Percentiles rank a stretch among this genome's conserved stretches.
These are phyloP conservation scores for Cydia amplana DNA, from an alignment of 1,140 invertebrate genomes.

Conservation along the genomic window DNA sequence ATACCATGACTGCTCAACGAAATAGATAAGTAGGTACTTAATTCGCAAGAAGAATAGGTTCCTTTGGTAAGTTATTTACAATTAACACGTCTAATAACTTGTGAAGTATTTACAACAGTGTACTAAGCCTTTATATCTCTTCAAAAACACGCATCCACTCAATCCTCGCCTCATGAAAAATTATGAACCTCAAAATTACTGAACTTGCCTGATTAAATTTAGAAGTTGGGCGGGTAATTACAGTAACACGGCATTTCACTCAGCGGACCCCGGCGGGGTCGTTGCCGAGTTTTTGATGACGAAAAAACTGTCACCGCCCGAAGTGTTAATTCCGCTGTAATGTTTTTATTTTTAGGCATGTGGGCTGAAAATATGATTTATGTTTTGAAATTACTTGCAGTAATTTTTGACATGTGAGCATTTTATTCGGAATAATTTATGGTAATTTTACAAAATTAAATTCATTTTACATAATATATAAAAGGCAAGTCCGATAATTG, in stretches of 20 bases:
- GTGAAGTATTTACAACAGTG: too few relatives aligned
- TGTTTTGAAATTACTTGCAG: background rate
- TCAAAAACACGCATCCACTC: background rate
- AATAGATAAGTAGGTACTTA: too few relatives aligned
- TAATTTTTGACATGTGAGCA: slow-evolving; percentile 7
- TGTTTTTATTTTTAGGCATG: slow-evolving; percentile 14
- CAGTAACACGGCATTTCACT: slow-evolving; percentile 12
- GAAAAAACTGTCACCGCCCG: slow-evolving; percentile 16
- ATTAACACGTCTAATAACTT: too few relatives aligned
- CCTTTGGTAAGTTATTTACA: too few relatives aligned
- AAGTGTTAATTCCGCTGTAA: background rate
- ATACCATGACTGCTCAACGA: too few relatives aligned
- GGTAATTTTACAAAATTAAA: background rate
- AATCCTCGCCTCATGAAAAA: slow-evolving; percentile 11
- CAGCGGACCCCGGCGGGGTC: background rate
- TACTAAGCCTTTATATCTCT: background rate
- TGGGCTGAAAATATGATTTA: background rate
- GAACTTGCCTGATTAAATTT: slow-evolving; percentile 19
- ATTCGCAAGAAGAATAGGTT: too few relatives aligned
- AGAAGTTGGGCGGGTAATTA: slow-evolving; percentile 16
- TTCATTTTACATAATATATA: too few relatives aligned
- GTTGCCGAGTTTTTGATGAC: slow-evolving; percentile 10
- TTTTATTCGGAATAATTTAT: background rate
- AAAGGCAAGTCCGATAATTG: too few relatives aligned
- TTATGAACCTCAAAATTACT: slow-evolving; percentile 17